These are phyloP conservation scores for Drosophila sproati DNA, from an alignment of 1,140 invertebrate genomes.

Conservation along the genomic window DNA sequence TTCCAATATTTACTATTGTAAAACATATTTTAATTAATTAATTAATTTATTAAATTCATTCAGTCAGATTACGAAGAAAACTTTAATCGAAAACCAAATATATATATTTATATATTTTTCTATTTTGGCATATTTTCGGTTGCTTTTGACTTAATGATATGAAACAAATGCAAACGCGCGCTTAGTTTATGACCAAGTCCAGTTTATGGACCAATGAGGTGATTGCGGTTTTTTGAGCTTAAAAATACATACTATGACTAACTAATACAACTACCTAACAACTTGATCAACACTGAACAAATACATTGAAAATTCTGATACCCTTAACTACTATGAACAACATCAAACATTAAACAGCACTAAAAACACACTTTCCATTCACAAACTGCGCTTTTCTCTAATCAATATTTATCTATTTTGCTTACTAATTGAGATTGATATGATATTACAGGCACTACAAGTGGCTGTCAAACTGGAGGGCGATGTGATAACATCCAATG, in stretches of 20 bases:
- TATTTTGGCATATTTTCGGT: slow-evolving; percentile 77
- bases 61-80: slow-evolving; percentile 17
- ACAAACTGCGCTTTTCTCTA: slow-evolving; percentile 36
- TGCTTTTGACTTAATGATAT: slow-evolving; percentile 74
- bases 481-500: slow-evolving; percentile 96
- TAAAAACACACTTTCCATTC: slow-evolving; percentile 28
- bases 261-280: slow-evolving; percentile 18
- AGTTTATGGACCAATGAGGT: slow-evolving; percentile 84
- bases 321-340: slow-evolving; percentile 1
- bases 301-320: not conserved
- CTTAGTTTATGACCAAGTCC: slow-evolving; percentile 85
- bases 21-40: slow-evolving; percentile 41
- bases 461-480: slow-evolving; percentile 96
- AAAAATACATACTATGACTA: slow-evolving; percentile 58
- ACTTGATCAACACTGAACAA: slow-evolving; percentile 40
- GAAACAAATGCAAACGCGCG: slow-evolving; percentile 71
- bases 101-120: slow-evolving; percentile 45
- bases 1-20: slow-evolving; percentile 47
- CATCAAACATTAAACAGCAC: slow-evolving; percentile 18
- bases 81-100: slow-evolving; percentile 31
- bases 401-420: slow-evolving; percentile 17
- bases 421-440: slow-evolving; percentile 28
- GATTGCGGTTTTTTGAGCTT: slow-evolving; percentile 73
- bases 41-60: slow-evolving; percentile 25
- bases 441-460: slow-evolving; percentile 89